Conservation (phyloP, 2,888 invertebrate genomes). For the Caenorhabditis angaria region DNA sequence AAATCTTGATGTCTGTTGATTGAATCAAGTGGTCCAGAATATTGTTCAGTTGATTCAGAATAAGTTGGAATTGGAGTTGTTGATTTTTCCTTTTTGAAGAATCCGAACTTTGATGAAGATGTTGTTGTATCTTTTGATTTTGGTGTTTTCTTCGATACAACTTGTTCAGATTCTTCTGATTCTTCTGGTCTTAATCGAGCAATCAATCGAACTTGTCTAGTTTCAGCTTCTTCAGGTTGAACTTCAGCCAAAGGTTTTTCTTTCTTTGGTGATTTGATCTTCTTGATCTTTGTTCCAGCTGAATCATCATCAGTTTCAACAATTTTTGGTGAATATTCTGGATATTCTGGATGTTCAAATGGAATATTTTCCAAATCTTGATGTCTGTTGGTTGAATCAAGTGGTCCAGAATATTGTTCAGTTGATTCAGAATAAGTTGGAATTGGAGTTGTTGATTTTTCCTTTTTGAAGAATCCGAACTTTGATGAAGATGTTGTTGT, state of each 20-base stretch:
- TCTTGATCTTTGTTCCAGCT: conserved; percentile 32
- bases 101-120: conserved; percentile 17
- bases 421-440: conserved; percentile 7
- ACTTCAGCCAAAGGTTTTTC: too few species aligned
- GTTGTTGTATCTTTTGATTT: conserved; percentile 11
- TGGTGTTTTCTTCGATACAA: conserved; percentile 15
- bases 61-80: conserved; percentile 7
- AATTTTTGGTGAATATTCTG: conserved; percentile 24
- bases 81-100: neutral
- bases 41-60: conserved; percentile 13
- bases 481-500: too few species aligned
- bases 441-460: neutral
- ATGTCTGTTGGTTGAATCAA: conserved; percentile 16
- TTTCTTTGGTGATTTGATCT: conserved; percentile 9
- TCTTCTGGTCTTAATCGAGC: conserved; percentile 8
- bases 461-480: conserved; percentile 14
- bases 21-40: conserved; percentile 27
- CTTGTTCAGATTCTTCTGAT: conserved; percentile 13
- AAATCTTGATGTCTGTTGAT: conserved; percentile 23
- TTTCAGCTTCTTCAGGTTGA: conserved; percentile 14
- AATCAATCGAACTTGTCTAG: conserved; percentile 13
- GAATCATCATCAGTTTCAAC: conserved; percentile 20
- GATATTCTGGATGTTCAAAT: conserved; percentile 14
- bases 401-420: conserved; percentile 27
- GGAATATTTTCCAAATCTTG: conserved; percentile 34